Evolutionary conservation across 2,113 vertebrate genomes (phyloP).

Genomic region (Charadrius vociferus): DNA sequence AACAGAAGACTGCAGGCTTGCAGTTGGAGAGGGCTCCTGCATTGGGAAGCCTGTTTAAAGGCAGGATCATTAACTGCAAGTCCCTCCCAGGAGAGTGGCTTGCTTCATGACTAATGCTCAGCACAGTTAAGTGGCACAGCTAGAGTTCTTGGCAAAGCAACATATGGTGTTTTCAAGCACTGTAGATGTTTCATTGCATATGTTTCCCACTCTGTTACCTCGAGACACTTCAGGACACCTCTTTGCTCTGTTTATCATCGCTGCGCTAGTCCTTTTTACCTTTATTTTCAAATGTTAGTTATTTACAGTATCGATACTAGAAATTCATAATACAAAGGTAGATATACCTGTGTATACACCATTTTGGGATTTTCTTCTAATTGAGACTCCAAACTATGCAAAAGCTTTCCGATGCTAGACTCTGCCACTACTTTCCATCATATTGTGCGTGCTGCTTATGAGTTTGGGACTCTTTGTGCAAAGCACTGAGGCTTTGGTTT

Average conservation of each 20-base stretch:
- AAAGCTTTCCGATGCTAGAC: not conserved
- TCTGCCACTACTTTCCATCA: not conserved
- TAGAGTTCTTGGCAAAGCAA: slow-evolving; percentile 8
- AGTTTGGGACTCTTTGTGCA: not conserved
- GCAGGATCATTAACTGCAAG: not conserved
- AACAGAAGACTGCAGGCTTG: not conserved
- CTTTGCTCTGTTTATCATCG: not conserved
- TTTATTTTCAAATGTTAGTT: not conserved
- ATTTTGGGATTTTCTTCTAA: not conserved
- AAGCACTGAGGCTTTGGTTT: not conserved
- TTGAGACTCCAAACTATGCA: not conserved
- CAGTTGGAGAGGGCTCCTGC: fast-evolving
- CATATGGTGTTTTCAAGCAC: not conserved
- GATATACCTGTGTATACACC: not conserved
- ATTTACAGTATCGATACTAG: not conserved
- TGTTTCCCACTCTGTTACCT: not conserved
- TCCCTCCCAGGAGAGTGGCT: not conserved
- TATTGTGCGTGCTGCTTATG: fast-evolving
- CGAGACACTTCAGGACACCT: not conserved
- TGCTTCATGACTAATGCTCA: not conserved
- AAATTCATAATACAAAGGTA: not conserved
- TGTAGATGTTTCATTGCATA: not conserved
- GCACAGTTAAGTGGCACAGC: not conserved
- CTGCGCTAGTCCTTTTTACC: not conserved
- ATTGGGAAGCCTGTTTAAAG: not conserved